These are phyloP conservation scores for Notarius quadriscutis DNA, from an alignment of 2,113 vertebrate genomes.

Conservation along the genomic window DNA sequence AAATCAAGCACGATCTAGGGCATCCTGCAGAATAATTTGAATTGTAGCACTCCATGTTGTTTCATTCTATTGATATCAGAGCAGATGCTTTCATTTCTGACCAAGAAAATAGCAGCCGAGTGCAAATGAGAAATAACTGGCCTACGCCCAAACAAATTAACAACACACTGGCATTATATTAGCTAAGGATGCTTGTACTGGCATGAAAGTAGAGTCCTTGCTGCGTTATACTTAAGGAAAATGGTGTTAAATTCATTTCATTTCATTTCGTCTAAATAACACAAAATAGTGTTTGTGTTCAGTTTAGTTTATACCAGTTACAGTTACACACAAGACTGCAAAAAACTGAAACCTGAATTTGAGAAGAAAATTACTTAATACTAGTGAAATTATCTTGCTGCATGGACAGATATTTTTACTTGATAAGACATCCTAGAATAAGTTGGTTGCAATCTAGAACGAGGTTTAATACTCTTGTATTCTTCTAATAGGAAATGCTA, in stretches of 20 bases:
- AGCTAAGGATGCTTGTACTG: not conserved
- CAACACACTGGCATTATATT: conserved; percentile 9
- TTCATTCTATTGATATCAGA: not conserved
- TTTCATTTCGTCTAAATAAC: not conserved
- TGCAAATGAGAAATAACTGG: conserved; percentile 12
- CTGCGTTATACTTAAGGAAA: conserved; percentile 1
- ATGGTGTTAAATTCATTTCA: not conserved
- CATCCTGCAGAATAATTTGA: not conserved
- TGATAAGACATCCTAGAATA: no score
- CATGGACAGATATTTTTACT: no score
- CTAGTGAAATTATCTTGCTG: no score
- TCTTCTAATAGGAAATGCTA: no score
- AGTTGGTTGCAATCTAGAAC: no score
- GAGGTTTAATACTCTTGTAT: no score
- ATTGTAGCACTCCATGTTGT: not conserved
- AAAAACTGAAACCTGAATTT: no score
- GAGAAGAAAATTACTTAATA: no score
- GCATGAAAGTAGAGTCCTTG: not conserved
- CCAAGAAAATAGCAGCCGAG: conserved; percentile 15
- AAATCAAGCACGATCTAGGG: not conserved
- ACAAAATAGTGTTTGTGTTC: not conserved
- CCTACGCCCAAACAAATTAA: conserved; percentile 7
- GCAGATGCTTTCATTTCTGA: conserved; percentile 20
- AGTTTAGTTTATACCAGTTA: not conserved
- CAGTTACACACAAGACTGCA: not conserved